These are phyloP conservation scores for Scleropages formosus DNA, from an alignment of 2,797 vertebrate species.

Conservation along the genomic window DNA sequence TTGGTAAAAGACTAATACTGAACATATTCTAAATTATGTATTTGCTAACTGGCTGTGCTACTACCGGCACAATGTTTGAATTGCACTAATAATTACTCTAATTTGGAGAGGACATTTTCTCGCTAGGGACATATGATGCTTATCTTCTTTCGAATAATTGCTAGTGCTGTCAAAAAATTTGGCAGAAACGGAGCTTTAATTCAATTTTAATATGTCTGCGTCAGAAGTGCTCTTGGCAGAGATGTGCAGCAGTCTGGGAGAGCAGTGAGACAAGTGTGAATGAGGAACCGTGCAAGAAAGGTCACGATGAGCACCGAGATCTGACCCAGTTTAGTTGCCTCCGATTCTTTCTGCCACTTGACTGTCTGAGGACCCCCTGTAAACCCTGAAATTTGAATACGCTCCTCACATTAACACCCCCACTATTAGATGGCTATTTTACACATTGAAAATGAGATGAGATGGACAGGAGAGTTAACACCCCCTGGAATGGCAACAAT, in stretches of 20 bases:
- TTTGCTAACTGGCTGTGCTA: slow-evolving; percentile 17
- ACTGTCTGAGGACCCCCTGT: not conserved
- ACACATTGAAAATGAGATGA: slow-evolving; percentile 1
- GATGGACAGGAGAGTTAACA: too few species aligned
- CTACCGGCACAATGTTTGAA: slow-evolving; percentile 10
- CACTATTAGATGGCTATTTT: not conserved
- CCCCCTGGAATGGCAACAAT: too few species aligned
- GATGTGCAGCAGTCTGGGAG: too few species aligned
- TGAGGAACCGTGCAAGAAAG: too few species aligned
- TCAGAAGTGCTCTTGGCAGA: not conserved
- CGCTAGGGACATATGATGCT: slow-evolving; percentile 15
- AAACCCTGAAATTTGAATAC: too few species aligned
- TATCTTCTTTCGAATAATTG: slow-evolving; percentile 4
- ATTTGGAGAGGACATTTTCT: slow-evolving; percentile 24
- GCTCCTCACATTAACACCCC: not conserved
- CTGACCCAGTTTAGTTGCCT: too few species aligned
- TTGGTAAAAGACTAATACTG: too few species aligned
- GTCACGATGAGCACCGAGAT: too few species aligned
- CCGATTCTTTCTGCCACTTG: too few species aligned
- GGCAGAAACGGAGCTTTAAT: slow-evolving; percentile 7
- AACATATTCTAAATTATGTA: too few species aligned
- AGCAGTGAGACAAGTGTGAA: too few species aligned
- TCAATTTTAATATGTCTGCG: not conserved
- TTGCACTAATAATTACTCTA: slow-evolving; percentile 18
- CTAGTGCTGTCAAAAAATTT: not conserved